phyloP scores from a whole-genome alignment of 2,888 invertebrate genomes.

The Coleophora deauratella region DNA sequence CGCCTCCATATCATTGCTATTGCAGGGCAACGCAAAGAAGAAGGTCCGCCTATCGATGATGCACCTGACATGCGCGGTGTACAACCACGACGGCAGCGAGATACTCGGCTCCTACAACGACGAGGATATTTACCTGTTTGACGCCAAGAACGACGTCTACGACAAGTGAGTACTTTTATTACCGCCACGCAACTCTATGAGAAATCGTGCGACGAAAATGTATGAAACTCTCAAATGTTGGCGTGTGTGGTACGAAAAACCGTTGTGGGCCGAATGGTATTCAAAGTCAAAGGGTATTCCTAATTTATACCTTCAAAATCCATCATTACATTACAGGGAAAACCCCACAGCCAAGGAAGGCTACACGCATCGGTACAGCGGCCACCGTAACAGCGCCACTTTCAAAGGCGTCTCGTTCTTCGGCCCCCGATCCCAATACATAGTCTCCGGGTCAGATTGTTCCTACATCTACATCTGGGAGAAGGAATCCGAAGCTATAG shows the following conservation, averaged over 20 bases:
- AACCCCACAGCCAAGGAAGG: constrained; percentile 47
- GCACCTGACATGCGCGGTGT: constrained; percentile 92
- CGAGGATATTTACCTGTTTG: constrained; percentile 93
- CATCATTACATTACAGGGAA: constrained; percentile 24
- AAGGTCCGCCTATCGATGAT: constrained; percentile 29
- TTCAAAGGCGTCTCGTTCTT: constrained; percentile 96
- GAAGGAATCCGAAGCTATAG: constrained; percentile 87
- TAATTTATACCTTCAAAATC: too few relatives aligned
- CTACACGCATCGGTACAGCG: constrained; percentile 71
- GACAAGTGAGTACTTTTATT: neutral
- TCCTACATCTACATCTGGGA: constrained; percentile 93
- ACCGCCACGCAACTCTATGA: too few relatives aligned
- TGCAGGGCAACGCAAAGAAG: constrained; percentile 29
- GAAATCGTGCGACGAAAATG: too few relatives aligned
- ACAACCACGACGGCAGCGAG: constrained; percentile 92
- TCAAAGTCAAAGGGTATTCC: too few relatives aligned
- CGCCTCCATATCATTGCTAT: constrained; percentile 3
- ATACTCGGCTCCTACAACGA: constrained; percentile 95
- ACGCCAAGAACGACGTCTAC: constrained; percentile 69
- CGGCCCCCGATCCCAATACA: constrained; percentile 91
- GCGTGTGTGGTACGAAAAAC: too few relatives aligned
- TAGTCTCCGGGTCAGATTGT: constrained; percentile 96
- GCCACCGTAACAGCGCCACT: constrained; percentile 80
- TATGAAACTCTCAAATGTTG: too few relatives aligned
- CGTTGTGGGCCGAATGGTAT: too few relatives aligned